phyloP scores from a whole-genome alignment of 2,797 vertebrate genomes.

The Hypotaenidia philippensis region DNA sequence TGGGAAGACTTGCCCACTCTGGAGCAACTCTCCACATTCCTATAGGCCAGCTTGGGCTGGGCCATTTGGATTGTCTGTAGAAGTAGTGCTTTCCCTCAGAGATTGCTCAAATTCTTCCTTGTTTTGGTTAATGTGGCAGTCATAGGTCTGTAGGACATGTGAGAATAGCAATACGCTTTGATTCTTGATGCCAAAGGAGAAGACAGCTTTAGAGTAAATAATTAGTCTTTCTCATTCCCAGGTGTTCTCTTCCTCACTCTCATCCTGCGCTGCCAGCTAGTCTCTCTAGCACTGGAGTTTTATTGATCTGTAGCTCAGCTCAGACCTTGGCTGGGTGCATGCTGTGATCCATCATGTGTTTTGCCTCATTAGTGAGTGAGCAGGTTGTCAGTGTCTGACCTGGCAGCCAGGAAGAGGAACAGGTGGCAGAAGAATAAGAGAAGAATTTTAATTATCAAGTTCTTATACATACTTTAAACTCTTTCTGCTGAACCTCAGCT shows the following conservation, averaged over 20 bases:
- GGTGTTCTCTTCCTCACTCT: constrained; percentile 85
- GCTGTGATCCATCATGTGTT: fast-evolving
- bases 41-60: neutral
- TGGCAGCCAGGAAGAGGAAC: neutral
- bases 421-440: fast-evolving
- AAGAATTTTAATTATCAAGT: neutral
- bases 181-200: neutral
- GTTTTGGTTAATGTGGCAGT: neutral
- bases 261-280: constrained; percentile 70
- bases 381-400: neutral
- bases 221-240: constrained; percentile 82
- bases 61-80: neutral
- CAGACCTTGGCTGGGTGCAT: neutral
- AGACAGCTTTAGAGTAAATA: neutral
- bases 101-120: neutral
- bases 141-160: neutral
- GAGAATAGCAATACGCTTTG: neutral
- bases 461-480: neutral
- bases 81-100: neutral
- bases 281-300: neutral
- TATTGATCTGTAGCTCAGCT: neutral
- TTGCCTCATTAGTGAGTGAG: neutral
- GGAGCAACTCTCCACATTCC: neutral
- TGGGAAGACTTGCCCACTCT: neutral
- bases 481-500: neutral